A percentile compares a stretch with the other conserved stretches of the same genome.
phyloP scores from a whole-genome alignment of 1,140 invertebrate species.

The Aphelenchoides fujianensis region DNA sequence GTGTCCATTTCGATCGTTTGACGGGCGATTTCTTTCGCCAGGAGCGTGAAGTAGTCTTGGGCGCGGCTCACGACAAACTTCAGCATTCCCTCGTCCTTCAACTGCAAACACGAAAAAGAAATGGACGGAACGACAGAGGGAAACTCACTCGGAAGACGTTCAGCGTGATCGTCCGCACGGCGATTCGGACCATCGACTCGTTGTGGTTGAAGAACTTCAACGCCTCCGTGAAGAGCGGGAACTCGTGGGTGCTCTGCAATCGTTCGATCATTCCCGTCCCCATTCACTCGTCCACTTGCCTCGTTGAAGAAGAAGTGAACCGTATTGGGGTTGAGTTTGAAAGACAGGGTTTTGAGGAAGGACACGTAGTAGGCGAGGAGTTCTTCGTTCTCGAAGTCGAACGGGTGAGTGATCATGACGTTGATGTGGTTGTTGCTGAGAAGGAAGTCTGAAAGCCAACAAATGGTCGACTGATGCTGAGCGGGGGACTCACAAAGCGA shows the following conservation, averaged over 20 bases:
- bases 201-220: constrained; percentile 99
- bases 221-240: constrained; percentile 95
- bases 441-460: constrained; percentile 82
- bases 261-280: too few species aligned
- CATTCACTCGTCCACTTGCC: constrained; percentile 83
- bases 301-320: constrained; percentile 99
- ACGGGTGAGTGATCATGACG: constrained; percentile 97
- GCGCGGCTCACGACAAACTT: constrained; percentile 88
- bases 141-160: constrained; percentile 77
- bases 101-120: constrained; percentile 65
- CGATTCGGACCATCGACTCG: constrained; percentile 97
- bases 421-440: constrained; percentile 99
- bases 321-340: constrained; percentile 96
- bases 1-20: constrained; percentile 91
- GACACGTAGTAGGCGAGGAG: constrained; percentile 99
- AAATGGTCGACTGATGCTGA: constrained; percentile 10
- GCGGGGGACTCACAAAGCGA: constrained; percentile 81
- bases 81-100: constrained; percentile 90
- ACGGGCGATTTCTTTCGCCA: constrained; percentile 99
- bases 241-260: constrained; percentile 92
- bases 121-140: not conserved
- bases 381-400: constrained; percentile 99
- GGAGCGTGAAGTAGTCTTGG: constrained; percentile 93
- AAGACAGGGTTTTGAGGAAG: constrained; percentile 92
- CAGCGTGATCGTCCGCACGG: constrained; percentile 89